A percentile compares a stretch with the other conserved stretches of the same genome.
phyloP scores from a whole-genome alignment of 2,888 invertebrate species.

The Oegoconia quadripuncta region DNA sequence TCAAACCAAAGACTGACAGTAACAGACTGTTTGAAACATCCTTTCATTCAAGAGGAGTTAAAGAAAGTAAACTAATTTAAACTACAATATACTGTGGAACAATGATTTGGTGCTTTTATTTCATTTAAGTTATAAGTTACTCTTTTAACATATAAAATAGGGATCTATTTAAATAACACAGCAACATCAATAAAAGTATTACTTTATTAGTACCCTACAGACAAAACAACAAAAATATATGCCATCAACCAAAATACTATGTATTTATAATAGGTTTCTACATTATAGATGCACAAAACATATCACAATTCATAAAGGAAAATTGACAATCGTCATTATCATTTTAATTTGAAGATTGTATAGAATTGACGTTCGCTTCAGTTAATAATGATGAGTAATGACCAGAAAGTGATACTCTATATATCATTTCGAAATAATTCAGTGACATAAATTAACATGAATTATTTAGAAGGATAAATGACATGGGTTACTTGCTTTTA shows the following conservation, averaged over 20 bases:
- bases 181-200: conserved; percentile 49
- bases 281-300: conserved; percentile 39
- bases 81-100: background rate
- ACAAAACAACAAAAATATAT: conserved; percentile 69
- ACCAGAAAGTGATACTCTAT: too few relatives aligned
- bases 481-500: too few relatives aligned
- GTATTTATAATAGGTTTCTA: conserved; percentile 49
- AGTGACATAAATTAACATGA: too few relatives aligned
- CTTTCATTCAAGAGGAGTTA: conserved; percentile 84
- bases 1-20: conserved; percentile 92
- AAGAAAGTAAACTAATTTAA: conserved; percentile 28
- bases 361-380: conserved; percentile 14
- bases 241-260: conserved; percentile 69
- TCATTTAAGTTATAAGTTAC: background rate
- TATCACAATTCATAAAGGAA: conserved; percentile 69
- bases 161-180: conserved; percentile 37
- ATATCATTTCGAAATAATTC: too few relatives aligned
- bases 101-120: background rate
- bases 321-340: conserved; percentile 41
- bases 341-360: conserved; percentile 18
- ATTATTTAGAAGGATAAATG: too few relatives aligned
- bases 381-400: too few relatives aligned
- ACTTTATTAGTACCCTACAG: conserved; percentile 57
- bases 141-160: background rate
- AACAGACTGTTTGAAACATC: conserved; percentile 93